Percentiles rank a stretch among this genome's conserved stretches.
Conservation (phyloP, 2,888 invertebrate species). For the Lithosia quadra region DNA sequence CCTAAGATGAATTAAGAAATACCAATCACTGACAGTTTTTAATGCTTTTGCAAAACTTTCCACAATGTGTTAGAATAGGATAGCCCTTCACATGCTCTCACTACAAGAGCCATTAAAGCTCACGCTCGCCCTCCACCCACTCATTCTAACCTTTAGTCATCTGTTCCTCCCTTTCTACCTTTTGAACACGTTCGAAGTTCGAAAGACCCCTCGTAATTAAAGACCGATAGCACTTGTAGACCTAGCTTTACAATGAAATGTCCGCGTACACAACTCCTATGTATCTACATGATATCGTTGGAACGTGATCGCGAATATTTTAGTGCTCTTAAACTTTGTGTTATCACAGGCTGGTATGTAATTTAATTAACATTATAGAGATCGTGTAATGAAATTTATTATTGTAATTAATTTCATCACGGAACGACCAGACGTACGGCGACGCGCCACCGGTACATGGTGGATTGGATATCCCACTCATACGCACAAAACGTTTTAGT, state of each 20-base stretch:
- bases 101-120: slow-evolving; percentile 19
- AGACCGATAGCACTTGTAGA: background rate
- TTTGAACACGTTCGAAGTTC: slow-evolving; percentile 37
- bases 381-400: background rate
- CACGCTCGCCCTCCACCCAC: background rate
- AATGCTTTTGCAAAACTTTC: background rate
- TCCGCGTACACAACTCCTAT: slow-evolving; percentile 4
- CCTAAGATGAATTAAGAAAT: background rate
- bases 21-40: background rate
- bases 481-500: too few relatives aligned
- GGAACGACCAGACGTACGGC: too few relatives aligned
- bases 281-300: slow-evolving; percentile 6
- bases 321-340: slow-evolving; percentile 9
- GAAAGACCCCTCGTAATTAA: background rate
- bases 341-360: background rate
- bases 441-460: too few relatives aligned
- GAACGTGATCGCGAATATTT: slow-evolving; percentile 20
- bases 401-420: too few relatives aligned
- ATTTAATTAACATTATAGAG: background rate
- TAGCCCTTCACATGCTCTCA: slow-evolving; percentile 8
- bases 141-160: slow-evolving; percentile 5
- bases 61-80: background rate
- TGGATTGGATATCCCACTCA: too few relatives aligned
- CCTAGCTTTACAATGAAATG: slow-evolving; percentile 13
- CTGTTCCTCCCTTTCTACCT: slow-evolving; percentile 18